Conservation (phyloP, 2,113 vertebrate species). For the Cepphus grylle region DNA sequence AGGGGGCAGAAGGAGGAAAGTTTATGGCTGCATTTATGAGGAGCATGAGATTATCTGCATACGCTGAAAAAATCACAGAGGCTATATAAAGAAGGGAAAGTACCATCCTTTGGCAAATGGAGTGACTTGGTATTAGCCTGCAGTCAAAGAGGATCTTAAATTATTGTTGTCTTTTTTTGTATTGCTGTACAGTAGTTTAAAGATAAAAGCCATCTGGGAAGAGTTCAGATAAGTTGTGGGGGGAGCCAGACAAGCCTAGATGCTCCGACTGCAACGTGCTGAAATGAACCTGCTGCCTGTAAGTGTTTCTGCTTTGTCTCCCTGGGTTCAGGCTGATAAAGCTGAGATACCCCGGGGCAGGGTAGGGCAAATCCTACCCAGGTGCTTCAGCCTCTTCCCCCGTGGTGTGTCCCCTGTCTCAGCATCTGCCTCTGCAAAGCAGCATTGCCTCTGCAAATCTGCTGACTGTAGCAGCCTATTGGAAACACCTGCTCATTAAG, state of each 20-base stretch:
- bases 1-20: constrained; percentile 22
- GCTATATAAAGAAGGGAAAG: constrained; percentile 20
- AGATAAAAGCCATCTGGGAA: constrained; percentile 59
- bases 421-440: neutral
- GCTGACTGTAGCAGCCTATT: neutral
- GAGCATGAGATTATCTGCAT: constrained; percentile 55
- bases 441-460: neutral
- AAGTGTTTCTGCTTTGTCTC: neutral
- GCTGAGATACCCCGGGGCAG: fast-evolving
- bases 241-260: neutral
- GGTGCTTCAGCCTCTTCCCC: neutral
- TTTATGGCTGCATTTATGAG: constrained; percentile 45
- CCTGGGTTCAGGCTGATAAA: neutral
- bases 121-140: constrained; percentile 32
- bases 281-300: neutral
- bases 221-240: constrained; percentile 29
- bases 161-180: constrained; percentile 40
- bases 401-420: neutral
- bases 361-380: neutral
- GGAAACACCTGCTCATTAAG: neutral
- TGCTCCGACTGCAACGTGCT: neutral
- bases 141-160: constrained; percentile 52
- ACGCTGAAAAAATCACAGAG: constrained; percentile 7
- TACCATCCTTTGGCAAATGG: neutral
- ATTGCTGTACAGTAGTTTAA: constrained; percentile 26